Evolutionary conservation across 2,797 vertebrate genomes (phyloP).

Genomic region (Garrulus glandarius): DNA sequence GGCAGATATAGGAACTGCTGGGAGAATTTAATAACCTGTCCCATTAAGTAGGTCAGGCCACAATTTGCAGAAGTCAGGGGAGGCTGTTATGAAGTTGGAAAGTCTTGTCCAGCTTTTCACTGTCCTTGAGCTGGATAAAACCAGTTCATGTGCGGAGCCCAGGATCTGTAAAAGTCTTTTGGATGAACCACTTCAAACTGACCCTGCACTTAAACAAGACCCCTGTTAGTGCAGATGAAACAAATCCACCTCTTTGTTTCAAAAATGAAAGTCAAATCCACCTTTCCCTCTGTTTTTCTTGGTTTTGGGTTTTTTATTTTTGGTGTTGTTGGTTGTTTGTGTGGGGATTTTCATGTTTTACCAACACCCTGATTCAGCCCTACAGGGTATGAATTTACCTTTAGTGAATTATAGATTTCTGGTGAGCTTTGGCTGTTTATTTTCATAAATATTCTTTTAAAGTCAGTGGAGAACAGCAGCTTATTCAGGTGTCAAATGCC

Average conservation of each 20-base stretch:
- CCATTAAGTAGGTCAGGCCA: neutral
- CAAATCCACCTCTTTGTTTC: neutral
- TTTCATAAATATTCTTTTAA: neutral
- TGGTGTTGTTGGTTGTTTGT: neutral
- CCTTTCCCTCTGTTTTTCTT: neutral
- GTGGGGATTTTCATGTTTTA: neutral
- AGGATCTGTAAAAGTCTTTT: neutral
- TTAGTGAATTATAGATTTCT: neutral
- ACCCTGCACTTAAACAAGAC: neutral
- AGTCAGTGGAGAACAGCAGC: neutral
- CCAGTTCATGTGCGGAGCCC: neutral
- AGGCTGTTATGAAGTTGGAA: neutral
- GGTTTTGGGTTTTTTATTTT: rapidly evolving
- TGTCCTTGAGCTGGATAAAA: neutral
- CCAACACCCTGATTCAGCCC: neutral
- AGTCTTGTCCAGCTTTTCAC: neutral
- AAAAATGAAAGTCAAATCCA: neutral
- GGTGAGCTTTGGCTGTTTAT: neutral
- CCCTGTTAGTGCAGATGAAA: neutral
- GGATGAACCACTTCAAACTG: neutral
- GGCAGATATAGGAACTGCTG: neutral
- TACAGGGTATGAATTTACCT: neutral
- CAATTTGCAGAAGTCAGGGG: neutral
- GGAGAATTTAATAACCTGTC: neutral
- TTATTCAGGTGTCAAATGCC: neutral